Conservation (phyloP, 2,113 vertebrate genomes). For the Takifugu bimaculatus region DNA sequence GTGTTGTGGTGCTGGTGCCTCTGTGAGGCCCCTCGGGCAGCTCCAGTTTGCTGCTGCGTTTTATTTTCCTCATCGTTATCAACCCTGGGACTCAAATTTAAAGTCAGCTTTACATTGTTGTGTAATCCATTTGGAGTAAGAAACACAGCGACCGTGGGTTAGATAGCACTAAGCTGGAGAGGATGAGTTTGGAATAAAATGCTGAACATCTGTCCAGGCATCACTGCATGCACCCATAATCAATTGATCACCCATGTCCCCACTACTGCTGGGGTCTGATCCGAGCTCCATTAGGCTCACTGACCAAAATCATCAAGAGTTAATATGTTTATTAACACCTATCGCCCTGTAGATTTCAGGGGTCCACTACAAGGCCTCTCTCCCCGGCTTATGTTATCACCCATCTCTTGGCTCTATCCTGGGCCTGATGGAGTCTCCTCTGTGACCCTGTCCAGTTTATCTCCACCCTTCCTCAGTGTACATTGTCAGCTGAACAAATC, state of each 20-base stretch:
- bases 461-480: conserved; percentile 37
- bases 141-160: conserved; percentile 2
- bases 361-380: no score
- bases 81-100: conserved; percentile 35
- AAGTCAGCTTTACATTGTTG: background rate
- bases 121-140: conserved; percentile 13
- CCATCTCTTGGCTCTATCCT: no score
- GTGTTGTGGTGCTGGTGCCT: no score
- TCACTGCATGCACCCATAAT: background rate
- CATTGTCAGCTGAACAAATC: conserved; percentile 44
- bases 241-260: conserved; percentile 5
- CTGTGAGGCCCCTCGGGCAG: no score
- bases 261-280: no score
- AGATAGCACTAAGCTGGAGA: background rate
- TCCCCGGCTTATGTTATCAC: no score
- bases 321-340: no score
- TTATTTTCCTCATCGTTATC: background rate
- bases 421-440: conserved; percentile 16
- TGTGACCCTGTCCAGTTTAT: conserved; percentile 44
- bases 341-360: no score
- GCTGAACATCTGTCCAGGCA: background rate
- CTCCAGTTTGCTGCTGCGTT: background rate
- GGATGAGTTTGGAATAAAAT: conserved; percentile 1
- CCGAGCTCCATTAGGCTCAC: background rate
- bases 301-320: background rate